Evolutionary conservation across 1,140 invertebrate species (phyloP).

Genomic region (Adoxophyes honmai): DNA sequence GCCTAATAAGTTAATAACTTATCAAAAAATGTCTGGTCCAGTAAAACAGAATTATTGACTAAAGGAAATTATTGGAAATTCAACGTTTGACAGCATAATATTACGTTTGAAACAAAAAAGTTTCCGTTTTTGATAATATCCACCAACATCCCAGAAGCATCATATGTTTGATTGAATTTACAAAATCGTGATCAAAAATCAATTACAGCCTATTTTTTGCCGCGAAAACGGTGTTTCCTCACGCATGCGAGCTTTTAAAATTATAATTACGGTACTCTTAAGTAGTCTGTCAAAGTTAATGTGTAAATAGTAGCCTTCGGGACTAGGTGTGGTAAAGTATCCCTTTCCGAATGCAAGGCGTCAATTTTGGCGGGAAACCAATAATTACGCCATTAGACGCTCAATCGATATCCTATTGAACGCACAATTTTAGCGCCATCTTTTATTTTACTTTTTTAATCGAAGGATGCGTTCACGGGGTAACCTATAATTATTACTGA

Average conservation of each 20-base stretch:
- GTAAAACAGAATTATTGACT: too few species aligned
- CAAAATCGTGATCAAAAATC: conserved; percentile 43
- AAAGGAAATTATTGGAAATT: too few species aligned
- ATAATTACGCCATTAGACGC: conserved; percentile 69
- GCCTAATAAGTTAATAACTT: too few species aligned
- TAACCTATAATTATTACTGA: conserved; percentile 29
- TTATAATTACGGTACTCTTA: conserved; percentile 67
- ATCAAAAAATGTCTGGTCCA: too few species aligned
- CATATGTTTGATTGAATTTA: conserved; percentile 17
- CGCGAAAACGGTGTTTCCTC: conserved; percentile 42
- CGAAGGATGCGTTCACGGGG: conserved; percentile 18
- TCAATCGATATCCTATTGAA: conserved; percentile 44
- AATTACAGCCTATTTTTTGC: conserved; percentile 56
- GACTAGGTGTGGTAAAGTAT: conserved; percentile 45
- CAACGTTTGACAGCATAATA: too few species aligned
- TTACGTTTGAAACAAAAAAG: background rate
- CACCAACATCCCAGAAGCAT: background rate
- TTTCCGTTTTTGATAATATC: background rate
- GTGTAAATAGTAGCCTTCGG: conserved; percentile 69
- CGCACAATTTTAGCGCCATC: conserved; percentile 25
- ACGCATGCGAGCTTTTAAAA: conserved; percentile 45
- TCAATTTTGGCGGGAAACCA: conserved; percentile 64
- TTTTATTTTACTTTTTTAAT: conserved; percentile 21
- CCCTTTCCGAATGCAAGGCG: conserved; percentile 49
- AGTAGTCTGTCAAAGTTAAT: conserved; percentile 71